Evolutionary conservation across 2,113 vertebrate species (phyloP), one percentile per base, ranked within the genome.

Genomic region (Epinephelus lanceolatus): DNA sequence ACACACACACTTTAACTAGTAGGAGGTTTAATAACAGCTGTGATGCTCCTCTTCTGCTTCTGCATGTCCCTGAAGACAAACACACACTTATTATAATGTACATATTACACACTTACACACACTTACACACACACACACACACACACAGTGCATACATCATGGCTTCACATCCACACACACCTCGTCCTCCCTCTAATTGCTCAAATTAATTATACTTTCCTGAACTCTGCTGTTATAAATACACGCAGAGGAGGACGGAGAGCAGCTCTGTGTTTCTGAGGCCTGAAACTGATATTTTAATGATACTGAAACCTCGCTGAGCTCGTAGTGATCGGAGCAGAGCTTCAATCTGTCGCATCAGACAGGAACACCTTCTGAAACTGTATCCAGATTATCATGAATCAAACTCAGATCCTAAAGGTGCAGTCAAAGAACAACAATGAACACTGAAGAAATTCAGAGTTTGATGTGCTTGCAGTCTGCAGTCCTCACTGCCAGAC

Each of bases 171-270:
- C 42, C 47, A 55, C 60, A 55, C 80, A 77, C 81, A 71, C 61
- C 71, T 37, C 62, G 11, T 83, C 76, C 80, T 83, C 87, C 84
- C 60, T 81, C 88, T 78, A 66, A 78, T 84, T 55, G 25, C 70
- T 81, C 78, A 73, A 62, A 61, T 80, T 87, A 87, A 87, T 89
- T 89, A 89, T 70, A 77, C 82, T 85, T 68, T 69, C 42, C 67
- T 79, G 49, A 79, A 72, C 71, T 82, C 55, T 65, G 75, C 81
- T 80, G 83, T 63, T 86, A 47, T 65, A 56, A 76, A 85, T 68
- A 40, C 47, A 2, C 80, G 85, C 85, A 84, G 78, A 81, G 88
- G 84, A 69, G 81, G 77, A 78, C 49, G 11, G 52, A 53, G 78
- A 80, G 67, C 74, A 61, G 56, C 42, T 37, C 68, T 0, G 72